Conservation (phyloP, 92 coral and sea anemone species). For the Virgularia gustaviana region DNA sequence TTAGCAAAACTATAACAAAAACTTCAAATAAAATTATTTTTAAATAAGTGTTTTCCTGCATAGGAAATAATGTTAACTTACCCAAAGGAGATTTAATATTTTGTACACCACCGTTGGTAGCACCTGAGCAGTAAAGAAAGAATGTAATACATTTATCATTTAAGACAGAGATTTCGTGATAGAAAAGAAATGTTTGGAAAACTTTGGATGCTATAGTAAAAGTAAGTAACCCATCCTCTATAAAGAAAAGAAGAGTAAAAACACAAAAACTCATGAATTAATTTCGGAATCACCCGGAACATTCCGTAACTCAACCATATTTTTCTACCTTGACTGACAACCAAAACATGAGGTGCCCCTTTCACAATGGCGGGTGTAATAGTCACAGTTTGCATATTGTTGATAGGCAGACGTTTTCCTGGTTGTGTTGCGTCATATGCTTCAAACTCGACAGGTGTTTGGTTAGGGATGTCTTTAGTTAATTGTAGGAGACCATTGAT, state of each 20-base stretch:
- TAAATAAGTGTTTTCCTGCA: too few species aligned
- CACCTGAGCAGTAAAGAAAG: slow-evolving; percentile 3
- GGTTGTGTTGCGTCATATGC: slow-evolving; percentile 68
- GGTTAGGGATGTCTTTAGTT: slow-evolving; percentile 66
- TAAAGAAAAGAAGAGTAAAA: background rate
- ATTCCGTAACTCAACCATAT: slow-evolving; percentile 25
- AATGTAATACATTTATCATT: too few species aligned
- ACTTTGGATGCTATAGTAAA: too few species aligned
- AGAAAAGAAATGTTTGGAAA: too few species aligned
- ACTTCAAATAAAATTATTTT: background rate
- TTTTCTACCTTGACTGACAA: slow-evolving; percentile 24
- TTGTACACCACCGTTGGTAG: background rate
- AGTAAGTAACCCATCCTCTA: background rate
- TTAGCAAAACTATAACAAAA: background rate
- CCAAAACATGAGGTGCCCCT: slow-evolving; percentile 60
- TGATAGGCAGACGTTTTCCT: slow-evolving; percentile 59
- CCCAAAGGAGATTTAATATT: slow-evolving; percentile 14
- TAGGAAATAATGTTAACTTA: slow-evolving; percentile 7
- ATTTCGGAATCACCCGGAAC: background rate
- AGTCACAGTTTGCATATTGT: slow-evolving; percentile 51
- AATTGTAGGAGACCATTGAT: slow-evolving; percentile 47
- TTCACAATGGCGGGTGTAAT: slow-evolving; percentile 65
- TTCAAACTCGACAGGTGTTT: slow-evolving; percentile 54
- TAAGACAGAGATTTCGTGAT: too few species aligned
- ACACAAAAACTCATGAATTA: too few species aligned